Evolutionary conservation across 2,113 vertebrate species (phyloP).

Genomic region (Lophotis ruficrista): DNA sequence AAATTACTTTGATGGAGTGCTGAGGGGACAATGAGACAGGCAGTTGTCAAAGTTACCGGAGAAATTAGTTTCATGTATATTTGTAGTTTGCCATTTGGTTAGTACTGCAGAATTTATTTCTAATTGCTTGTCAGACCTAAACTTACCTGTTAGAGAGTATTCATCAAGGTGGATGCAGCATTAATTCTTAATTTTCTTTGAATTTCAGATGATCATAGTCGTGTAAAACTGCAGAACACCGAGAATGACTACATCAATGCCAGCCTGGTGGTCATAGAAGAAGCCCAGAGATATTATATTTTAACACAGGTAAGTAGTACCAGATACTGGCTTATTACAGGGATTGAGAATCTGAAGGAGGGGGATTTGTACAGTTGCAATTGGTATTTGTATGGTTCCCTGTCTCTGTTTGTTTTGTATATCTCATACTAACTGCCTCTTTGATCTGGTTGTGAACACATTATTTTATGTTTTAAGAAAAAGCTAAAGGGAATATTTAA

Average conservation of each 20-base stretch:
- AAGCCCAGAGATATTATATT: constrained; percentile 93
- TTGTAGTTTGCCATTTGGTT: neutral
- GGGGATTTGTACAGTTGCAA: neutral
- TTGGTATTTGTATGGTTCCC: neutral
- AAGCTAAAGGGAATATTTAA: neutral
- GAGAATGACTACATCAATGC: constrained; percentile 99
- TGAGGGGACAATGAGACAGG: neutral
- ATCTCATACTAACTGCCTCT: neutral
- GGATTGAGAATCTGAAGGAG: neutral
- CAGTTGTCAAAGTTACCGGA: neutral
- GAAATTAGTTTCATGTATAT: neutral
- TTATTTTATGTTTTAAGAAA: neutral
- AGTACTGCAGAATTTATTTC: neutral
- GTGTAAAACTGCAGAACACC: constrained; percentile 89
- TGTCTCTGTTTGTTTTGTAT: neutral
- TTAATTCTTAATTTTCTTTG: constrained; percentile 7
- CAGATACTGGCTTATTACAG: neutral
- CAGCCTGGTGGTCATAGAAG: constrained; percentile 88
- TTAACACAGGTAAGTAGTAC: constrained; percentile 88
- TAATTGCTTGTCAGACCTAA: neutral
- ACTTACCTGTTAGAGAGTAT: neutral
- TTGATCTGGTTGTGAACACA: neutral
- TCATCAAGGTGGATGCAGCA: neutral
- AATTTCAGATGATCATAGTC: constrained; percentile 93
- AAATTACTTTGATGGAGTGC: neutral